Conservation (phyloP, 2,888 invertebrate genomes). For the Apodemia hepburni region DNA sequence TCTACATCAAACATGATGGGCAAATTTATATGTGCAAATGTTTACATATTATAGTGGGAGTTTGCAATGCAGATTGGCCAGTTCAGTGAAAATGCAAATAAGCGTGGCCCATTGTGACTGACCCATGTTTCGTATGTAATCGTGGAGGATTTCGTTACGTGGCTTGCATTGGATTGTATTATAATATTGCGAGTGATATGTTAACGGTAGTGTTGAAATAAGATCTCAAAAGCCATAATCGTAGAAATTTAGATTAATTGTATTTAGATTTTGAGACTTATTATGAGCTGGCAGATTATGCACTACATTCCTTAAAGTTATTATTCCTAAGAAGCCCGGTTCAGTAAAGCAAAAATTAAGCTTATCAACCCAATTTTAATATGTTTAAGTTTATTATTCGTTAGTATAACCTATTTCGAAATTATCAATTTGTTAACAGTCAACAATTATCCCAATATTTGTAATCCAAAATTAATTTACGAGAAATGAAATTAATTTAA, state of each 20-base stretch:
- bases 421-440: no score
- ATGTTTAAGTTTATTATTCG: no score
- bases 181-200: not conserved
- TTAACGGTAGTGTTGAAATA: no score
- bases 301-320: no score
- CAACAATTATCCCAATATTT: not conserved
- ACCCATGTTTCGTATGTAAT: conserved; percentile 38
- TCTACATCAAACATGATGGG: not conserved
- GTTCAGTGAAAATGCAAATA: conserved; percentile 69
- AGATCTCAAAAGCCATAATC: no score
- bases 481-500: not conserved
- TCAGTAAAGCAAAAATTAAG: no score
- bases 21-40: conserved; percentile 36
- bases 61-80: conserved; percentile 71
- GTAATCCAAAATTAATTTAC: not conserved
- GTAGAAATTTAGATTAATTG: no score
- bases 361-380: no score
- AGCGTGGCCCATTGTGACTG: conserved; percentile 43
- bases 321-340: no score
- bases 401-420: no score
- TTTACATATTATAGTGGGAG: conserved; percentile 53
- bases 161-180: conserved; percentile 22
- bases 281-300: no score
- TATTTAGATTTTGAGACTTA: no score
- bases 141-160: conserved; percentile 30